Percentiles rank a stretch among this genome's conserved stretches.
These are phyloP conservation scores for Lordiphosa mommai DNA, from an alignment of 1,140 invertebrate genomes.

Conservation along the genomic window DNA sequence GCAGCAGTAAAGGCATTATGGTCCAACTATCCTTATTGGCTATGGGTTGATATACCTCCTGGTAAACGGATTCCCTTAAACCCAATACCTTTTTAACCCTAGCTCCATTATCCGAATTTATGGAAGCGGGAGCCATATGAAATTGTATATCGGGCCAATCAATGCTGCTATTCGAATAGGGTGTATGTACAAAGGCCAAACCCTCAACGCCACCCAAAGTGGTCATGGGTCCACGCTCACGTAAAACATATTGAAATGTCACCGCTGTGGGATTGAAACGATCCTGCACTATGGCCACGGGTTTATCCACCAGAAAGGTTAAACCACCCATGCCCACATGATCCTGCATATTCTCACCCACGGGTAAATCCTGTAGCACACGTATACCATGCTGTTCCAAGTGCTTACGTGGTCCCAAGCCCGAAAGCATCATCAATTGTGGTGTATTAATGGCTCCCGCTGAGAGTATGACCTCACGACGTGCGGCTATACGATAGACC, in stretches of 20 bases:
- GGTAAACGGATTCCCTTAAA: conserved; percentile 89
- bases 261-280: conserved; percentile 86
- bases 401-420: conserved; percentile 89
- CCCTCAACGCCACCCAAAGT: conserved; percentile 91
- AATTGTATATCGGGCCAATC: conserved; percentile 92
- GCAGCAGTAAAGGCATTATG: conserved; percentile 89
- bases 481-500: conserved; percentile 84
- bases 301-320: conserved; percentile 88
- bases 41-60: conserved; percentile 88
- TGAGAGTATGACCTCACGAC: conserved; percentile 89
- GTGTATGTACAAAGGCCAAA: conserved; percentile 91
- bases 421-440: conserved; percentile 92
- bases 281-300: conserved; percentile 88
- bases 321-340: conserved; percentile 91
- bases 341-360: conserved; percentile 89
- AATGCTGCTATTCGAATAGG: conserved; percentile 86
- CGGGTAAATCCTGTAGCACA: conserved; percentile 86
- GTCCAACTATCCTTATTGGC: conserved; percentile 89
- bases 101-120: conserved; percentile 88
- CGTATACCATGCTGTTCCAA: conserved; percentile 86
- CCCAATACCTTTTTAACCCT: conserved; percentile 89
- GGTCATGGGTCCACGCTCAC: conserved; percentile 90
- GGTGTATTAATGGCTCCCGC: conserved; percentile 90
- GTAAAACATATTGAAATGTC: conserved; percentile 89
- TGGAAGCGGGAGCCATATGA: conserved; percentile 92